Conservation (phyloP, 2,113 vertebrate species). For the Calcarius ornatus region DNA sequence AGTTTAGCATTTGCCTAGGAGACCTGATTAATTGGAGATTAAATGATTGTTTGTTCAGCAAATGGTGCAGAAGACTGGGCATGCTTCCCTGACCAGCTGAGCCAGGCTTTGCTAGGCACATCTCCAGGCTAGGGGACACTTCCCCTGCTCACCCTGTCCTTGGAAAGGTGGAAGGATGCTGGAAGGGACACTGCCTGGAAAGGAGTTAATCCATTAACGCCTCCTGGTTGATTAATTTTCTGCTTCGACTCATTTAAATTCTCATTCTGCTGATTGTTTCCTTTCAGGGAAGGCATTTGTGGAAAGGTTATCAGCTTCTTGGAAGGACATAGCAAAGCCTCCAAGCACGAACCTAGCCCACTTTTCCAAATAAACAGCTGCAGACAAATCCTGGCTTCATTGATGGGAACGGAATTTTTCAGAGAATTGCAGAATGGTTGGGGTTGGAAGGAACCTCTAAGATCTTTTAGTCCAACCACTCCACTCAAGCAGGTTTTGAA, state of each 20-base stretch:
- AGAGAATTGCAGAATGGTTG: not conserved
- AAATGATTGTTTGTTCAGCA: not conserved
- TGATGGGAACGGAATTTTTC: not conserved
- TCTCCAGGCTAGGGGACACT: not conserved
- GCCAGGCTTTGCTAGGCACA: not conserved
- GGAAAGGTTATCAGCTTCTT: not conserved
- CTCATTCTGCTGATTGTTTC: conserved; percentile 14
- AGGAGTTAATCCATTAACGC: not conserved
- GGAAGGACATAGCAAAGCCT: not conserved
- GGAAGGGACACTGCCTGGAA: not conserved
- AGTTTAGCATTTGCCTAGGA: not conserved
- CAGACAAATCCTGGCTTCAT: not conserved
- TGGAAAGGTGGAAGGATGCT: not conserved
- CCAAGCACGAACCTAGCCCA: not conserved
- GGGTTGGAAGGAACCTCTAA: not conserved
- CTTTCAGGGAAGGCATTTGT: not conserved
- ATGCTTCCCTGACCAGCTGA: not conserved
- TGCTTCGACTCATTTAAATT: conserved; percentile 9
- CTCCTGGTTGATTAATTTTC: conserved; percentile 7
- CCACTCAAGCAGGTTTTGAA: not conserved
- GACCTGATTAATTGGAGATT: not conserved
- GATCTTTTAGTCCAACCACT: not conserved
- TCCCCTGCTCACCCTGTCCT: not conserved
- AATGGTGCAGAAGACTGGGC: not conserved
- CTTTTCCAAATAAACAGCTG: not conserved